These are phyloP conservation scores for Lagodon rhomboides DNA, from an alignment of 2,797 vertebrate species.

Conservation along the genomic window DNA sequence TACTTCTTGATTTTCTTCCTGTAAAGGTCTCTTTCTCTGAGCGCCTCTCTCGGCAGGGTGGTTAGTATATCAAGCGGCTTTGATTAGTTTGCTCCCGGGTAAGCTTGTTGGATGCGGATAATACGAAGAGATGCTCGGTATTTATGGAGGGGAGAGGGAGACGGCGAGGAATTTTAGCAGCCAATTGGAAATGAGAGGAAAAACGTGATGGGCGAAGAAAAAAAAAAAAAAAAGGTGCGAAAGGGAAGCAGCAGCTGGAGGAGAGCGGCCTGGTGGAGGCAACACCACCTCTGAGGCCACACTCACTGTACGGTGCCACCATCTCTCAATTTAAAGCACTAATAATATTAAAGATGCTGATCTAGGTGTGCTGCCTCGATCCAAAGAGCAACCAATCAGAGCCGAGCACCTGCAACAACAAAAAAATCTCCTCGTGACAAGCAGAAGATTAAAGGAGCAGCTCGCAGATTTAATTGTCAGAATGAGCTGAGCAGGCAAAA, in stretches of 20 bases:
- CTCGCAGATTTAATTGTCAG: slow-evolving; percentile 30
- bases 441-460: neutral
- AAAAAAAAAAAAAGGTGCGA: slow-evolving; percentile 30
- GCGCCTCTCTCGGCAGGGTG: slow-evolving; percentile 4
- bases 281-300: slow-evolving; percentile 18
- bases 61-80: slow-evolving; percentile 18
- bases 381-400: slow-evolving; percentile 21
- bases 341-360: neutral
- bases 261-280: slow-evolving; percentile 18
- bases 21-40: neutral
- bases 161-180: slow-evolving; percentile 43
- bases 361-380: neutral
- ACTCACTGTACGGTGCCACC: neutral
- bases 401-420: neutral
- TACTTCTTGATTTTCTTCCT: slow-evolving; percentile 42
- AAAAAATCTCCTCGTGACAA: too few relatives aligned
- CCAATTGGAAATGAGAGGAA: slow-evolving; percentile 66
- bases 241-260: slow-evolving; percentile 35
- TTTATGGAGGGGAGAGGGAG: slow-evolving; percentile 63
- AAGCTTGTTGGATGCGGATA: slow-evolving; percentile 69
- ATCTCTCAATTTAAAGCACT: neutral
- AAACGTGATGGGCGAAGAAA: slow-evolving; percentile 52
- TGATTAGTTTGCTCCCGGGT: slow-evolving; percentile 63
- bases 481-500: slow-evolving; percentile 51
- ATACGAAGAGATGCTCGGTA: slow-evolving; percentile 61